Evolutionary conservation across 2,113 vertebrate genomes (phyloP).

Genomic region (Pipa parva): DNA sequence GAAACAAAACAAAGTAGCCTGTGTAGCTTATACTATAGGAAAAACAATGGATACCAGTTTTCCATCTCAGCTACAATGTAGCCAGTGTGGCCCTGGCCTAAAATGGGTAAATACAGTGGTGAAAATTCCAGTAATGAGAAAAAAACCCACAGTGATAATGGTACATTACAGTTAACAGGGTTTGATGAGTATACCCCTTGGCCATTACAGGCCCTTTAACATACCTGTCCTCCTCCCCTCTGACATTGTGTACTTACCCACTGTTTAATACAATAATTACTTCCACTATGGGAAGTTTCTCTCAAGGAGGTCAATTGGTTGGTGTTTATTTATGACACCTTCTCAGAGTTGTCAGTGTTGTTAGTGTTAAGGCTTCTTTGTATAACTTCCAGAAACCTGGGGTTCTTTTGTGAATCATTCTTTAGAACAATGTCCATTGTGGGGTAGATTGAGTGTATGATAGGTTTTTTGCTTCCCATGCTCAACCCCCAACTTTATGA

Average conservation of each 20-base stretch:
- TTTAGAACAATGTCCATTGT: conserved; percentile 25
- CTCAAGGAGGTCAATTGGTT: conserved; percentile 1
- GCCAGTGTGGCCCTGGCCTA: no score
- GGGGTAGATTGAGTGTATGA: conserved; percentile 6
- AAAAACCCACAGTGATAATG: no score
- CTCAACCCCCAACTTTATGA: conserved; percentile 31
- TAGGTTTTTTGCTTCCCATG: conserved; percentile 25
- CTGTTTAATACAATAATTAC: background rate
- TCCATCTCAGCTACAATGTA: no score
- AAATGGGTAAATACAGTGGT: no score
- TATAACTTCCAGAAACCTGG: conserved; percentile 25
- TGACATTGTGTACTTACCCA: background rate
- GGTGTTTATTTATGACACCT: conserved; percentile 38
- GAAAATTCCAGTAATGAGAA: no score
- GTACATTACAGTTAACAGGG: no score
- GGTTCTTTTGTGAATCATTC: conserved; percentile 13
- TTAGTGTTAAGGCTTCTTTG: conserved; percentile 19
- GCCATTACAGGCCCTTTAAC: background rate
- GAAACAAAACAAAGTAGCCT: no score
- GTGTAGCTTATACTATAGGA: no score
- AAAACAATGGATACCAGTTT: no score
- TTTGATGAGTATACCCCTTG: background rate
- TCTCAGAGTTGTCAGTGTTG: conserved; percentile 10
- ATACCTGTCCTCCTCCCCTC: background rate
- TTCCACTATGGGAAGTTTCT: conserved; percentile 3